phyloP scores from a whole-genome alignment of 1,140 invertebrate genomes.

The Cepaea nemoralis region DNA sequence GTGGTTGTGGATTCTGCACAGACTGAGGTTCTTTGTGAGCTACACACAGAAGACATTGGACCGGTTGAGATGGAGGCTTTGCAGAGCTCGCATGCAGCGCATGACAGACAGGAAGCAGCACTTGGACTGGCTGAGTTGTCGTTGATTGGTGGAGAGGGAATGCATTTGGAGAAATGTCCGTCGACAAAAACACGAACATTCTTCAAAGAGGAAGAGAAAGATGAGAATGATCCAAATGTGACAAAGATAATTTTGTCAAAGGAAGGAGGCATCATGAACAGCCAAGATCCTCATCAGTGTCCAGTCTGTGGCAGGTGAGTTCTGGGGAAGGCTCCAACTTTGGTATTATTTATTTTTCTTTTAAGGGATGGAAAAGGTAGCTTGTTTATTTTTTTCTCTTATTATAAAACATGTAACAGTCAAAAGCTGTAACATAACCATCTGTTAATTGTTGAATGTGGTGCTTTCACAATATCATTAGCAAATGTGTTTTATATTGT shows the following conservation, averaged over 20 bases:
- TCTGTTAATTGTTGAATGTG: too few relatives aligned
- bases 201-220: constrained; percentile 34
- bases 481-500: too few relatives aligned
- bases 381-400: too few relatives aligned
- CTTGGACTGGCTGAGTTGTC: constrained; percentile 35
- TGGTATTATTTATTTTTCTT: too few relatives aligned
- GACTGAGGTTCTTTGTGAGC: neutral
- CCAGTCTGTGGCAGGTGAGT: constrained; percentile 34
- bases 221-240: constrained; percentile 39
- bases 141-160: constrained; percentile 2
- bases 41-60: neutral
- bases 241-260: constrained; percentile 40
- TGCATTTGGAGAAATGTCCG: constrained; percentile 1
- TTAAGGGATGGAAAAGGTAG: too few relatives aligned
- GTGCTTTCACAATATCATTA: too few relatives aligned
- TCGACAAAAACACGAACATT: constrained; percentile 21
- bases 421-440: too few relatives aligned
- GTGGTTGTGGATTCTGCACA: neutral
- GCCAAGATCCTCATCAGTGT: constrained; percentile 42
- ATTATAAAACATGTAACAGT: too few relatives aligned
- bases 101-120: constrained; percentile 35
- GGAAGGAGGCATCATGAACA: constrained; percentile 42
- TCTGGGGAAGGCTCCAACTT: neutral
- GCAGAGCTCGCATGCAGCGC: constrained; percentile 4
- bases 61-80: neutral